A percentile compares a stretch with the other conserved stretches of the same genome.
Conservation (phyloP, 2,113 vertebrate genomes). For the Bujurquina vittata region DNA sequence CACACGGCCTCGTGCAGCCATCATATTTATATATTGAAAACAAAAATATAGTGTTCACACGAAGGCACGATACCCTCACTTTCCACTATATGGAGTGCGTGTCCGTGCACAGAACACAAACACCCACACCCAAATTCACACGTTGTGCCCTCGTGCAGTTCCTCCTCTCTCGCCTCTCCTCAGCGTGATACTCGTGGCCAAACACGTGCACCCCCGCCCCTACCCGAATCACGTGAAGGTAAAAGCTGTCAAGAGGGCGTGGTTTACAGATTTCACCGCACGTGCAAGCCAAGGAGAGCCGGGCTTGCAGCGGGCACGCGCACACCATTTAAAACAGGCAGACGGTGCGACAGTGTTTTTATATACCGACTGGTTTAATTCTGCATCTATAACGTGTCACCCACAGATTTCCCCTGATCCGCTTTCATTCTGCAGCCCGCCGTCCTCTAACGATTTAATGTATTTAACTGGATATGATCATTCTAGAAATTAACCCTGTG, state of each 20-base stretch:
- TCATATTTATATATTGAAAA: not conserved
- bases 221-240: conserved; percentile 53
- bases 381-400: not conserved
- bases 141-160: not conserved
- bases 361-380: not conserved
- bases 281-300: conserved; percentile 36
- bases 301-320: conserved; percentile 12
- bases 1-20: not conserved
- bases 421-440: not conserved
- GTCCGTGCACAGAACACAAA: not conserved
- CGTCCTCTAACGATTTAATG: not conserved
- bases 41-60: not conserved
- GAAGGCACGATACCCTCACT: not conserved
- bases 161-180: not conserved
- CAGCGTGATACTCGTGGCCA: conserved; percentile 56
- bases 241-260: conserved; percentile 62
- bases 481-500: not conserved
- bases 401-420: not conserved
- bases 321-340: not conserved
- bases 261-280: conserved; percentile 26
- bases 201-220: conserved; percentile 68
- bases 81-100: not conserved
- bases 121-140: not conserved
- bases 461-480: not conserved
- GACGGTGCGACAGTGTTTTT: not conserved